Evolutionary conservation across 2,888 invertebrate species (phyloP).

Genomic region (Dascillus cervinus): DNA sequence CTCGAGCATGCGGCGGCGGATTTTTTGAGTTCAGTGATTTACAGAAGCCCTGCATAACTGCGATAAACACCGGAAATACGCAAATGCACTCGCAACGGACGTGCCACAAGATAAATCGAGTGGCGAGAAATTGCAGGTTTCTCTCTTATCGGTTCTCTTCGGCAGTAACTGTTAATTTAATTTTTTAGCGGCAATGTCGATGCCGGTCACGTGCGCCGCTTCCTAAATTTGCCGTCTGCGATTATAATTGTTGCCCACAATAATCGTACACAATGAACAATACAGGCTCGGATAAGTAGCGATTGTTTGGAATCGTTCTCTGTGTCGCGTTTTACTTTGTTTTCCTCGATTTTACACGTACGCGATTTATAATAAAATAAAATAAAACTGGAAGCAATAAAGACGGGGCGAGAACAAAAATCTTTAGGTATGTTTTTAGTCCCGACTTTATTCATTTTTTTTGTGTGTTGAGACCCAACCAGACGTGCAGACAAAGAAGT

Average conservation of each 20-base stretch:
- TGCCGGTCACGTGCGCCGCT: too few species aligned
- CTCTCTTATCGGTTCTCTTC: too few species aligned
- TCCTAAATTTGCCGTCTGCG: too few species aligned
- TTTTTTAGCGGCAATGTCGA: too few species aligned
- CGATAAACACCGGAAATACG: too few species aligned
- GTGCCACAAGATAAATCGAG: too few species aligned
- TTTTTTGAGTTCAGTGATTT: too few species aligned
- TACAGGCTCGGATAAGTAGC: constrained; percentile 8
- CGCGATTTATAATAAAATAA: background rate
- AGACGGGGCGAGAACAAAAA: constrained; percentile 8
- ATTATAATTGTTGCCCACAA: constrained; percentile 5
- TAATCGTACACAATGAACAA: constrained; percentile 15
- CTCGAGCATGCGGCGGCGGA: too few species aligned
- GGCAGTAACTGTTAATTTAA: too few species aligned
- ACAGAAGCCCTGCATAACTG: too few species aligned
- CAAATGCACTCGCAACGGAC: too few species aligned
- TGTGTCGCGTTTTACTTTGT: constrained; percentile 7
- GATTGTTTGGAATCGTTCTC: constrained; percentile 15
- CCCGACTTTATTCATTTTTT: constrained; percentile 18
- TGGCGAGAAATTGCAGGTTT: too few species aligned
- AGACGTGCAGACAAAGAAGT: constrained; percentile 21
- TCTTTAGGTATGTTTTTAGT: constrained; percentile 17
- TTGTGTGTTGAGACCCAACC: constrained; percentile 14
- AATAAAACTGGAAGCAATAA: background rate
- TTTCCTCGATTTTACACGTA: constrained; percentile 2